Conservation (phyloP, 2,797 vertebrate species). For the Sparus aurata region DNA sequence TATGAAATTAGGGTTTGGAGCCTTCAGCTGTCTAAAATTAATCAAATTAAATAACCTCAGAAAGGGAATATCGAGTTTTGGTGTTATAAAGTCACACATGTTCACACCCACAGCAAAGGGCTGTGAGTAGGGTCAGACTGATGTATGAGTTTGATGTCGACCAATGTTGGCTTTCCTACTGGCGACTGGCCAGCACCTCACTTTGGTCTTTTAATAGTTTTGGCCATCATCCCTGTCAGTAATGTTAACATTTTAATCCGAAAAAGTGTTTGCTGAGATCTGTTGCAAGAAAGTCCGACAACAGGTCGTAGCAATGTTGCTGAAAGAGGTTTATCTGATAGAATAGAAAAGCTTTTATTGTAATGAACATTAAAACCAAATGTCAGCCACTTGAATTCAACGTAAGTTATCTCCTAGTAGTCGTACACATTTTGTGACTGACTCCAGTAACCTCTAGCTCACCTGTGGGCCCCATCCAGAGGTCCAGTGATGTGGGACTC, state of each 20-base stretch:
- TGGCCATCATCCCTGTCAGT: slow-evolving; percentile 11
- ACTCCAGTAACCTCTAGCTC: slow-evolving; percentile 7
- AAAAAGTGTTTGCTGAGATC: slow-evolving; percentile 13
- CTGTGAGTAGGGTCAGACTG: slow-evolving; percentile 14
- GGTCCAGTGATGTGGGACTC: slow-evolving; percentile 30
- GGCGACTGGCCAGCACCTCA: slow-evolving; percentile 25
- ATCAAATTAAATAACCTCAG: slow-evolving; percentile 46
- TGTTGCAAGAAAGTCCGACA: slow-evolving; percentile 2
- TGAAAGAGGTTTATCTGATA: background rate
- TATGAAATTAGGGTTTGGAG: slow-evolving; percentile 47
- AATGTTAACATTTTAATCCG: background rate
- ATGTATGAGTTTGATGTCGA: slow-evolving; percentile 37
- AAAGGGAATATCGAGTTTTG: slow-evolving; percentile 42
- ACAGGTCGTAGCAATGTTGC: background rate
- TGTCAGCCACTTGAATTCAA: background rate
- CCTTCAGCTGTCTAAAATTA: slow-evolving; percentile 37
- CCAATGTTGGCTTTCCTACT: background rate
- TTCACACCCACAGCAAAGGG: slow-evolving; percentile 29
- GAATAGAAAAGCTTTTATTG: background rate
- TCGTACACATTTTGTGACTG: background rate
- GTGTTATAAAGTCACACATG: slow-evolving; percentile 31
- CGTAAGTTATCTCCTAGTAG: background rate
- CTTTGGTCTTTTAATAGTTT: slow-evolving; percentile 31
- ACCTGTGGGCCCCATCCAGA: slow-evolving; percentile 27
- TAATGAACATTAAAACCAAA: background rate